Percentiles rank a stretch among this genome's conserved stretches.
These are phyloP conservation scores for Schizopygopsis malacanthus DNA, from an alignment of 2,797 vertebrate genomes.

Conservation along the genomic window DNA sequence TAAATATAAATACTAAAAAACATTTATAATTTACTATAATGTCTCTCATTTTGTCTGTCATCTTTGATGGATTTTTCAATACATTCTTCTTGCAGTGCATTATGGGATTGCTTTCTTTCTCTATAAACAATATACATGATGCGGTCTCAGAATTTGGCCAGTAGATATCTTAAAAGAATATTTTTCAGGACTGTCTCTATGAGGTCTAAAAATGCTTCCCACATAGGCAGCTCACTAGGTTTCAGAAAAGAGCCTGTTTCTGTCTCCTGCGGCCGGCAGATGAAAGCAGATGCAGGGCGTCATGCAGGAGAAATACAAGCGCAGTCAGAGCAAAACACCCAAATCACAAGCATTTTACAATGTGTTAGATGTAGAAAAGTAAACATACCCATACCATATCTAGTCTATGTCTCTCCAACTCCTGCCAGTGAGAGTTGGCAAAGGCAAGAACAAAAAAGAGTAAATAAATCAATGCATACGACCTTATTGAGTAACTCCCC, in stretches of 20 bases:
- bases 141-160: background rate
- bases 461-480: conserved; percentile 64
- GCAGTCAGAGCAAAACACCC: conserved; percentile 88
- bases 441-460: conserved; percentile 82
- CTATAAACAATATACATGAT: background rate
- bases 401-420: conserved; percentile 99
- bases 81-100: background rate
- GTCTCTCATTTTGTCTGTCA: background rate
- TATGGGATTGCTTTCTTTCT: background rate
- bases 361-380: conserved; percentile 95
- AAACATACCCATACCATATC: conserved; percentile 99
- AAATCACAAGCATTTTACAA: conserved; percentile 94
- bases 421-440: conserved; percentile 98
- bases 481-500: conserved; percentile 45
- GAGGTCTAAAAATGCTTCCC: background rate
- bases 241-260: background rate
- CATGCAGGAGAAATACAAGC: conserved; percentile 89
- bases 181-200: background rate
- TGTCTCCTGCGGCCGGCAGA: conserved; percentile 76
- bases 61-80: background rate
- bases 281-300: conserved; percentile 89
- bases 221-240: background rate
- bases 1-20: background rate
- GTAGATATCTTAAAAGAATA: background rate
- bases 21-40: too few species aligned